A percentile compares a stretch with the other conserved stretches of the same genome.
Conservation (phyloP, 2,797 vertebrate genomes). For the Tapirus indicus region DNA sequence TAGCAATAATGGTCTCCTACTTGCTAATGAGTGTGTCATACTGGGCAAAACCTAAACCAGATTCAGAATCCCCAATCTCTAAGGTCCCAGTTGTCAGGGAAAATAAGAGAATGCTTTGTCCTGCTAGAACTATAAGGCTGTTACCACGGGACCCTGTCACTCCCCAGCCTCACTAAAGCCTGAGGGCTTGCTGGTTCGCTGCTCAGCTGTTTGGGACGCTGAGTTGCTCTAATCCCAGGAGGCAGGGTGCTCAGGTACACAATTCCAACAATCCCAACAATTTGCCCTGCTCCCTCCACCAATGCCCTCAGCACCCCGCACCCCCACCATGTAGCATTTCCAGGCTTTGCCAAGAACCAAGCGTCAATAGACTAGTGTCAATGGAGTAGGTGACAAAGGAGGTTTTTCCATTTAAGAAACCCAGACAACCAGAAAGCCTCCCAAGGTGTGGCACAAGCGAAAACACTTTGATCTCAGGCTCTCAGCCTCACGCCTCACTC, state of each 20-base stretch:
- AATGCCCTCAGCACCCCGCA: not conserved
- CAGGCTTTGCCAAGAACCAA: conserved; percentile 53
- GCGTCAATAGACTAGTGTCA: not conserved
- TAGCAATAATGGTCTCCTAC: conserved; percentile 22
- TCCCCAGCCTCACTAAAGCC: not conserved
- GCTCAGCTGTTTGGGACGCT: not conserved
- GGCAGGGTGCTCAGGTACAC: not conserved
- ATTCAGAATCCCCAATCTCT: conserved; percentile 28
- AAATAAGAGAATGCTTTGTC: conserved; percentile 46
- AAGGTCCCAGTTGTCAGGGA: conserved; percentile 30
- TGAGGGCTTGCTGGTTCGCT: not conserved
- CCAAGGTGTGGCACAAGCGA: not conserved
- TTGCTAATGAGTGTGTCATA: conserved; percentile 4
- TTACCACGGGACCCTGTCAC: conserved; percentile 3
- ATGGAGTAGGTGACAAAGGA: conserved; percentile 1
- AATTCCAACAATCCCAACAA: not conserved
- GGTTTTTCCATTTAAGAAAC: conserved; percentile 29
- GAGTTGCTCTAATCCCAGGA: conserved; percentile 28
- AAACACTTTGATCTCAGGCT: conserved; percentile 25
- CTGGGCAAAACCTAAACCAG: conserved; percentile 26
- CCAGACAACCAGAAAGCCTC: conserved; percentile 37
- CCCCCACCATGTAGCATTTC: not conserved
- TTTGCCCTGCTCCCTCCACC: not conserved
- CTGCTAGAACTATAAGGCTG: not conserved
- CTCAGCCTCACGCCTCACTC: not conserved